Evolutionary conservation across 2,797 vertebrate genomes (phyloP), one percentile per base, ranked within the genome.

Genomic region (Pseudochromis fuscus): DNA sequence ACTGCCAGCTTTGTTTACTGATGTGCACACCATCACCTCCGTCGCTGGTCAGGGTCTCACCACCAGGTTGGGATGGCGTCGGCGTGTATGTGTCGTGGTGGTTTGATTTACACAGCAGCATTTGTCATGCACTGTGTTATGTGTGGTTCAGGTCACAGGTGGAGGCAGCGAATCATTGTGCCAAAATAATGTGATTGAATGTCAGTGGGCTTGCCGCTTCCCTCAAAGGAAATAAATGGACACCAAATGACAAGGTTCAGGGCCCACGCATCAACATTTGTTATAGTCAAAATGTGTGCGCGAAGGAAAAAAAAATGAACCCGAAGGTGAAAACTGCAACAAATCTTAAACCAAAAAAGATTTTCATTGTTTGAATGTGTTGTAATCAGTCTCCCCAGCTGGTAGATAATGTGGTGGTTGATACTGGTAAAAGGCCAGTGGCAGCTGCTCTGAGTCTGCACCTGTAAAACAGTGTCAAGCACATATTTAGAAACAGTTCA

Each of bases 131-230:
- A 49, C 76, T 79, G 64, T 66, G 74, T 84, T 86, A 77, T 84
- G 72, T 80, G 80, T 72, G 81, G 80, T 85, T 85, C 84, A 88
- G 89, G 88, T 90, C 92, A 91, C 89, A 92, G 88, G 90, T 91
- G 90, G 87, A 91, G 56, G 77, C 82, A 70, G 79, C 15, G 27
- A 90, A 89, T 90, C 91, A 87, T 49, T 82, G 83, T 87, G 86
- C 79, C 86, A 92, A 91, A 92, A 92, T 92, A 91, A 93, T 91
- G 87, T 86, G 87, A 88, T 87, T 90, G 88, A 92, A 89, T 91
- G 91, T 90, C 91, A 90, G 87, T 79, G 85, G 71, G 79, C 84
- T 85, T 81, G 64, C 81, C 72, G 84, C 72, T 82, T 81, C 70
- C 72, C 82, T 86, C 76, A 75, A 82, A 89, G 83, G 56, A 88